phyloP scores from a whole-genome alignment of 2,113 vertebrate species.

The Oreochromis tanganicae region DNA sequence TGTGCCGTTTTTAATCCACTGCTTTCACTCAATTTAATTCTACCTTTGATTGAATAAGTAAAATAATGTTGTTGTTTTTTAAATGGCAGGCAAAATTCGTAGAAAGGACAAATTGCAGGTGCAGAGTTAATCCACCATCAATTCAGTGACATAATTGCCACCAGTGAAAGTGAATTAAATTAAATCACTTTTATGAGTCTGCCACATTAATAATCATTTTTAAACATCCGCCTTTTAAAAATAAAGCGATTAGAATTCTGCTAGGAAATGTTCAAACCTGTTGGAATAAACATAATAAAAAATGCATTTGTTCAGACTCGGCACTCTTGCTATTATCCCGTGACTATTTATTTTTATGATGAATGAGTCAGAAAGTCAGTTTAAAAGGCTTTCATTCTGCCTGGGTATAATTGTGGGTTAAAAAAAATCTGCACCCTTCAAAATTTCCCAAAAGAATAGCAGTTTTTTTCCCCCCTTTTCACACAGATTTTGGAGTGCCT shows the following conservation, averaged over 20 bases:
- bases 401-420: neutral
- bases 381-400: neutral
- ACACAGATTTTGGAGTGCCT: neutral
- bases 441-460: neutral
- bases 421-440: neutral
- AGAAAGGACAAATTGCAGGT: neutral
- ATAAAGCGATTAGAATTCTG: neutral
- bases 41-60: neutral
- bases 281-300: neutral
- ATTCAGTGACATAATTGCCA: neutral
- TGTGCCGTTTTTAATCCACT: neutral
- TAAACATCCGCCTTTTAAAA: constrained; percentile 1
- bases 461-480: neutral
- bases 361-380: neutral
- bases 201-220: neutral
- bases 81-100: neutral
- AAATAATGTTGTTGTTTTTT: neutral
- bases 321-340: neutral
- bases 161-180: neutral
- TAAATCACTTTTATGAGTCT: neutral
- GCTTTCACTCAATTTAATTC: neutral
- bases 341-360: neutral
- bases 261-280: neutral
- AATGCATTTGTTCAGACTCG: neutral
- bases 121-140: neutral